Evolutionary conservation across 1,140 invertebrate species (phyloP), one percentile per base, ranked within the genome.

Genomic region (Pseudomyrmex cubaensis): DNA sequence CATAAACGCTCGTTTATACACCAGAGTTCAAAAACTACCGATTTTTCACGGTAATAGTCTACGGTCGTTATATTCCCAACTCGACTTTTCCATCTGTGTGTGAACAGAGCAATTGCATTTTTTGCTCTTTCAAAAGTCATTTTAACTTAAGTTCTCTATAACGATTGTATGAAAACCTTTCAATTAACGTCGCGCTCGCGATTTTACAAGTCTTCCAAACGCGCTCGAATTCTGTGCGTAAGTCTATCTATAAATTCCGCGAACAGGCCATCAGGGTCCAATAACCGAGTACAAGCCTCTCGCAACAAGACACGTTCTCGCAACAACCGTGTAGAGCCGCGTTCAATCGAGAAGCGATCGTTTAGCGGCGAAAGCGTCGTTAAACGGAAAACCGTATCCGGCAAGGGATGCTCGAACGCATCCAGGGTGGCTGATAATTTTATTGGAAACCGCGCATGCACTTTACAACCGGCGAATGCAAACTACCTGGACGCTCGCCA

Each of bases 401-500:
- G 13, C 52, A 1, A 52, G 50, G 22, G 22, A 10, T 57, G 35
- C 35, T 73, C 10, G 10, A 44, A 12, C 35, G 17, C 44, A 12
- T 13, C 12, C 10, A 9, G 35, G 50, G 15, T 48, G 13, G 50
- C 77, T 83, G 87, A 90, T 92, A 90, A 93, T 92, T 93, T 92
- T 90, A 91, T 91, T 86, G 86, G 73, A 89, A 92, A 90, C 80
- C 89, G 72, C 89, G 84, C 62, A 89, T 91, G 86, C 88, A 75
- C 70, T 90, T 91, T 90, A 87, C 86, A 90, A 87, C 86, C 90
- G 62, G 57, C 82, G 73, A 90, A 92, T 92, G 91, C 87, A 91
- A 91, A 93, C 87, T 91, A 87, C 62, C 72, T 92, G 90, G 90
- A 88, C 80, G 84, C 50, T 76, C 63, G 92, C 93, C 92, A 93